These are phyloP conservation scores for Myrmecobius fasciatus DNA, from an alignment of 2,113 vertebrate genomes.

Conservation along the genomic window DNA sequence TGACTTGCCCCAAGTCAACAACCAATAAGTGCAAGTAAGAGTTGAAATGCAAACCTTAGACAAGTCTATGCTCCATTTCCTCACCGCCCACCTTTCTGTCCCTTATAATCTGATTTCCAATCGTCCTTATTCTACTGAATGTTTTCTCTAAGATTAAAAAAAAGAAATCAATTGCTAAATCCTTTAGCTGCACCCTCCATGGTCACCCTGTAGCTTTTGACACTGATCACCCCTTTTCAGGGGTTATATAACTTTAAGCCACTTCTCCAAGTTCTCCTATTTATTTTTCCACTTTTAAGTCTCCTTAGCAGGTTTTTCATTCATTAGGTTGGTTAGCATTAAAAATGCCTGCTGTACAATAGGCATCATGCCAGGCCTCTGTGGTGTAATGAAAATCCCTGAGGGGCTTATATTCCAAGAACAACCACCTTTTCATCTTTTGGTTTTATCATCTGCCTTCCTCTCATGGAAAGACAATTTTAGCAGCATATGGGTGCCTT, in stretches of 20 bases:
- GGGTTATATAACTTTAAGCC: background rate
- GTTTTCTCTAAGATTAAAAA: background rate
- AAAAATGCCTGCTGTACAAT: background rate
- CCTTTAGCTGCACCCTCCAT: background rate
- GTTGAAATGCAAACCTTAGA: background rate
- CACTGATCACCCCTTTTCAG: background rate
- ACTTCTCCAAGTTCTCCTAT: background rate
- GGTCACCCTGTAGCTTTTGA: background rate
- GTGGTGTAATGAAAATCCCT: background rate
- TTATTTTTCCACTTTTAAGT: background rate
- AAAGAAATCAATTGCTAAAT: background rate
- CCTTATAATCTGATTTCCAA: background rate
- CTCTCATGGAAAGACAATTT: background rate
- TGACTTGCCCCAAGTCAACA: background rate
- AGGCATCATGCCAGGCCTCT: background rate
- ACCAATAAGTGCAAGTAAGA: background rate
- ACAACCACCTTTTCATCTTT: background rate
- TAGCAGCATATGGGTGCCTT: background rate
- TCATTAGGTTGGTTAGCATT: background rate
- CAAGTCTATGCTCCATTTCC: background rate
- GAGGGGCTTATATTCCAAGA: background rate
- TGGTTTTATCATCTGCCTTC: background rate
- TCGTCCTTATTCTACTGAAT: background rate
- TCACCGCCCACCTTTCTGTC: background rate
- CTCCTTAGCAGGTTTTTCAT: background rate